Conservation (phyloP, 2,113 vertebrate species). For the Himantopus leucocephalus region DNA sequence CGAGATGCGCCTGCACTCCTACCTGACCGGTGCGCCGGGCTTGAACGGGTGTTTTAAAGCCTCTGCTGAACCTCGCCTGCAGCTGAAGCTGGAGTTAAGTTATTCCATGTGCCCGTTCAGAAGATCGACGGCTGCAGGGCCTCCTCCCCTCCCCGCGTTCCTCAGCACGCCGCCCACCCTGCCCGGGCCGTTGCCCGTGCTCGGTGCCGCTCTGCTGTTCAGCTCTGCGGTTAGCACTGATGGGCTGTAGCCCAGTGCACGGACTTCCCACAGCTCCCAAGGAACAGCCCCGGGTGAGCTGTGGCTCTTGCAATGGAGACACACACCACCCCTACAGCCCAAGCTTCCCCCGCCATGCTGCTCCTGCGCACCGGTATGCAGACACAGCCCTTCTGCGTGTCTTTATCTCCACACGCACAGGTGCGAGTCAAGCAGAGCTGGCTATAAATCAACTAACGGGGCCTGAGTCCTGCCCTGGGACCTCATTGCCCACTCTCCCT, state of each 20-base stretch:
- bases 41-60: fast-evolving
- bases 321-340: too few species aligned
- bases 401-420: fast-evolving
- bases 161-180: too few species aligned
- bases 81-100: fast-evolving
- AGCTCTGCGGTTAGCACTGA: neutral
- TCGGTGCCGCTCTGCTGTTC: neutral
- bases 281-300: neutral
- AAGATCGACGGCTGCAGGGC: neutral
- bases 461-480: neutral
- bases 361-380: fast-evolving
- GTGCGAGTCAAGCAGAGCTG: neutral
- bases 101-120: fast-evolving
- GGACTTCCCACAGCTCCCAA: neutral
- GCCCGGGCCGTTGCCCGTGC: neutral
- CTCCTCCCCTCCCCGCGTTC: too few species aligned
- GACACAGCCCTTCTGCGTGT: fast-evolving
- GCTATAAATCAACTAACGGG: neutral
- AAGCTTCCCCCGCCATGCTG: fast-evolving
- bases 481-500: neutral
- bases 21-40: neutral
- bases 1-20: too few species aligned
- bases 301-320: too few species aligned
- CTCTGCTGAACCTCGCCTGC: neutral
- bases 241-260: fast-evolving